A percentile compares a stretch with the other conserved stretches of the same genome.
Conservation (phyloP, 2,113 vertebrate genomes). For the Elgaria multicarinata region DNA sequence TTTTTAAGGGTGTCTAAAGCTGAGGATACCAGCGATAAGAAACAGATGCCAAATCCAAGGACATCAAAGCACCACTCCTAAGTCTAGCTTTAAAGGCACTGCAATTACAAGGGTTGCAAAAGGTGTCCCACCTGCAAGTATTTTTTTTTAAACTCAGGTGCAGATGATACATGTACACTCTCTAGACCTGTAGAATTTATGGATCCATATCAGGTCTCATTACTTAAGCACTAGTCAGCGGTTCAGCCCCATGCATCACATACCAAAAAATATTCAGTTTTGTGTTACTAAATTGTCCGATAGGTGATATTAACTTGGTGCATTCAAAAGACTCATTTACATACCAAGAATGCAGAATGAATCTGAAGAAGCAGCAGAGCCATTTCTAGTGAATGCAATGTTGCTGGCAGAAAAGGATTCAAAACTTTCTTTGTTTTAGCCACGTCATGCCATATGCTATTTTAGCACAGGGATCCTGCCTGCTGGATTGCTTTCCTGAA, state of each 20-base stretch:
- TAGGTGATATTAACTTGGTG: constrained; percentile 46
- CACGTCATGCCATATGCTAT: constrained; percentile 51
- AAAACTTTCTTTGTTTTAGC: constrained; percentile 53
- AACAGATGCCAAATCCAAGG: constrained; percentile 71
- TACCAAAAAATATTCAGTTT: constrained; percentile 58
- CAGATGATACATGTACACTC: constrained; percentile 60
- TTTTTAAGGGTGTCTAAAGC: constrained; percentile 66
- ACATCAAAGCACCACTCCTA: constrained; percentile 65
- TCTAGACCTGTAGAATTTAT: constrained; percentile 53
- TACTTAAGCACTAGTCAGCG: constrained; percentile 66
- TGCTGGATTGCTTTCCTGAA: constrained; percentile 66
- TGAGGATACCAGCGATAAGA: constrained; percentile 68
- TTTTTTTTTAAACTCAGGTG: constrained; percentile 76
- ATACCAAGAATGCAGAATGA: constrained; percentile 54
- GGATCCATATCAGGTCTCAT: constrained; percentile 43
- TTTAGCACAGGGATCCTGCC: constrained; percentile 61
- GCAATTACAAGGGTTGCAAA: constrained; percentile 69
- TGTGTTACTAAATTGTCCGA: constrained; percentile 47
- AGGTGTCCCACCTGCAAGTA: constrained; percentile 61
- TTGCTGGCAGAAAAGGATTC: constrained; percentile 63
- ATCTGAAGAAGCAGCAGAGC: constrained; percentile 21
- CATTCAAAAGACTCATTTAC: constrained; percentile 53
- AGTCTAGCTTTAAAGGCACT: constrained; percentile 75
- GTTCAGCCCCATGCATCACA: constrained; percentile 47
- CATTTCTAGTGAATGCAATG: constrained; percentile 64